phyloP scores from a whole-genome alignment of 2,113 vertebrate genomes.

The Madoqua kirkii region DNA sequence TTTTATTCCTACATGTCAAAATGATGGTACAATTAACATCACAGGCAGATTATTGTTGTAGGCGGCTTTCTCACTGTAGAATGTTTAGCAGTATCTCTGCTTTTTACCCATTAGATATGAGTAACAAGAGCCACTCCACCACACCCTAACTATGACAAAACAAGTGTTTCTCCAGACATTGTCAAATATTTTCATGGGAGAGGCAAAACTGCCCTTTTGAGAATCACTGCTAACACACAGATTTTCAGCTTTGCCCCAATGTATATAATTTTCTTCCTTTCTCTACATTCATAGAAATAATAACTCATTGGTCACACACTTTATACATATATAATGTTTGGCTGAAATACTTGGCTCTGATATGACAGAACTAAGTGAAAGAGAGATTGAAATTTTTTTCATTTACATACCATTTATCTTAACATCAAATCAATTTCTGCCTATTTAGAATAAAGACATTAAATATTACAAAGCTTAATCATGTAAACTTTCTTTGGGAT shows the following conservation, averaged over 20 bases:
- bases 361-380: neutral
- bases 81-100: neutral
- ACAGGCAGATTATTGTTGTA: neutral
- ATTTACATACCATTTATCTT: neutral
- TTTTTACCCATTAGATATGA: neutral
- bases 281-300: neutral
- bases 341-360: neutral
- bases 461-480: neutral
- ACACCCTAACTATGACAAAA: neutral
- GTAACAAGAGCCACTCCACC: accelerated
- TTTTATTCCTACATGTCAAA: neutral
- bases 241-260: neutral
- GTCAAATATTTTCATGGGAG: neutral
- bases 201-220: neutral
- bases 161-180: neutral
- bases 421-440: neutral
- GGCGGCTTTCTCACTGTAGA: neutral
- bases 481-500: neutral
- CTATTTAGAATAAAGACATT: neutral
- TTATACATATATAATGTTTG: neutral
- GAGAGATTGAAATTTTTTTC: neutral
- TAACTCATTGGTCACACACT: neutral
- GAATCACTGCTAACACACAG: neutral
- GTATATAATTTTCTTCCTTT: neutral
- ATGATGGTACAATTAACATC: neutral